Percentiles rank a stretch among this genome's conserved stretches.
phyloP scores from a whole-genome alignment of 2,888 invertebrate genomes.

The Lasioglossum leucozonium region DNA sequence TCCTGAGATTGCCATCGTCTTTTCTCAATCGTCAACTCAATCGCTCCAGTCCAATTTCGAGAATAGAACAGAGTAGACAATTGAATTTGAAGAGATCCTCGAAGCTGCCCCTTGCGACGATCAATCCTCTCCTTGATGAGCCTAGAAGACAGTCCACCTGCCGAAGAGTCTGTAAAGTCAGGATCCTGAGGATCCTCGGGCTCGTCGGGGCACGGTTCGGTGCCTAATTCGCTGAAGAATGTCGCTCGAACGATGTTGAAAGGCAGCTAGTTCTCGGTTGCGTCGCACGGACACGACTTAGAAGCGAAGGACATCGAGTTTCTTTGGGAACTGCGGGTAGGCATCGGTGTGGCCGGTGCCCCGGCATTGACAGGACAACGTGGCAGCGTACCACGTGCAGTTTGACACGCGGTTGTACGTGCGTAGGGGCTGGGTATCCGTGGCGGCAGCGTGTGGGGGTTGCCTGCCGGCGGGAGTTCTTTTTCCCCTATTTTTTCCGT shows the following conservation, averaged over 20 bases:
- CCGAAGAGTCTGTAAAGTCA: not conserved
- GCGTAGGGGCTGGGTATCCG: slow-evolving; percentile 79
- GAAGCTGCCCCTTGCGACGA: not conserved
- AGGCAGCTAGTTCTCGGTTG: fast-evolving
- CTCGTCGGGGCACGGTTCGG: not conserved
- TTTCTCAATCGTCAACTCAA: not conserved
- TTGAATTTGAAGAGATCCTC: not conserved
- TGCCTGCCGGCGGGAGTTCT: slow-evolving; percentile 76
- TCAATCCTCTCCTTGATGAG: not conserved
- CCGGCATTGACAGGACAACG: slow-evolving; percentile 69
- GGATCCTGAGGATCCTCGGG: not conserved
- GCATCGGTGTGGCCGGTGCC: not conserved
- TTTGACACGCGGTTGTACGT: slow-evolving; percentile 83
- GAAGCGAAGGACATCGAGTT: not conserved
- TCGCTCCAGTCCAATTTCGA: not conserved
- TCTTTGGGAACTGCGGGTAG: not conserved
- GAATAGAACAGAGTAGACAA: not conserved
- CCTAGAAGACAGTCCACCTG: not conserved
- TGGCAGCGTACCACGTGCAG: slow-evolving; percentile 84
- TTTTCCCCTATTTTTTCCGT: slow-evolving; percentile 84
- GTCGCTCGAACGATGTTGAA: not conserved
- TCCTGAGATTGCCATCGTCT: not conserved
- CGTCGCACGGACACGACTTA: too few species aligned
- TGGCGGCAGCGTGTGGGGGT: slow-evolving; percentile 69
- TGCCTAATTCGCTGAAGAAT: not conserved